Base-by-base conservation (phyloP, 37 sponge, comb jelly and placozoan genomes). In the Bolinopsis microptera region DNA sequence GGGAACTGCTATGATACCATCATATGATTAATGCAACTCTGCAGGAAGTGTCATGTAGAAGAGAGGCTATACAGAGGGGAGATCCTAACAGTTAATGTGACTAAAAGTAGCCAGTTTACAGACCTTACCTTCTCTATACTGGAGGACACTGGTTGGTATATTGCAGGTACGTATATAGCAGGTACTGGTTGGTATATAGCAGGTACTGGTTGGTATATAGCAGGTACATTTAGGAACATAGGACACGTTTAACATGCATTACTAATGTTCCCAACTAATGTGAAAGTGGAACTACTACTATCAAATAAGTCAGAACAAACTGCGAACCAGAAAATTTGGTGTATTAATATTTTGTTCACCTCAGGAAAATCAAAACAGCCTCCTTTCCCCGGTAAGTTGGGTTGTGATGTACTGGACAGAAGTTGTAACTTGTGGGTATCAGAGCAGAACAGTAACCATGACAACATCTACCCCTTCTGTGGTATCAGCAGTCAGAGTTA, bases 111-210 rank as follows among this genome's bases (percentile, higher is more conserved):
- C 61, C 30, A 36, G 61, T 86, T 86, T 24, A 40, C 38, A n/a
- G 61, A 41, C 30, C 48, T 86, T 0, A 41, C 90, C 3, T 86
- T 41, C 30, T 22, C 90, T 9, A 1, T 86, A 26, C 90, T 86
- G 27, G 90, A 86, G 90, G 90, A 86, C 22, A 86, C 90, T 18
- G 90, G 90, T 0, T 86, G 90, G 90, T 86, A 86, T 48, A 86
- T 86, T 1, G 36, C 90, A 86, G 90, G 90, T 86, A 72, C n/a
- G n/a, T n/a, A n/a, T 67, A 21, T 67, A 67, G 13, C 21, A n/a
- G n/a, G n/a, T n/a, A n/a, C n/a, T n/a, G n/a, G n/a, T n/a, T n/a
- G n/a, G n/a, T n/a, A n/a, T n/a, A n/a, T n/a, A n/a, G n/a, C n/a
- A n/a, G n/a, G n/a, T n/a, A n/a, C n/a, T n/a, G n/a, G n/a, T n/a